Conservation (phyloP, 2,797 vertebrate species). For the Denticeps clupeoides region DNA sequence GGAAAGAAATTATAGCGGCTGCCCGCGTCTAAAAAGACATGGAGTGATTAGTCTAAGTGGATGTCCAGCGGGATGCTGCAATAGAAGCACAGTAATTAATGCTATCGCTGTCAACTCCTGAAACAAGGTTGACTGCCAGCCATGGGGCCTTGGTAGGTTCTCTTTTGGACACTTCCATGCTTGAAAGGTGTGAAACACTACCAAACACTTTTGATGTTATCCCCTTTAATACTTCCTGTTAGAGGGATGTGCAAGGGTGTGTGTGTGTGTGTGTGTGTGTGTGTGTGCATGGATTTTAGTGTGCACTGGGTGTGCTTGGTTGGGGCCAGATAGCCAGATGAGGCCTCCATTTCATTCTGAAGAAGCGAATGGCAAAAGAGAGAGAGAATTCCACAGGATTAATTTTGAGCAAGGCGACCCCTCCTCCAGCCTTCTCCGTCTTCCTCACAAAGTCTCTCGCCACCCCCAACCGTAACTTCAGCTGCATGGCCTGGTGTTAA, state of each 20-base stretch:
- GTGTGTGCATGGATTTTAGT: conserved; percentile 40
- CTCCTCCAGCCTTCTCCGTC: conserved; percentile 35
- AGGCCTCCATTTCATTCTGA: conserved; percentile 69
- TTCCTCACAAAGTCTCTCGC: conserved; percentile 27
- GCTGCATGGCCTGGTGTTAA: conserved; percentile 71
- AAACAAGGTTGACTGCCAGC: conserved; percentile 47
- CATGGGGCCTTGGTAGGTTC: conserved; percentile 10
- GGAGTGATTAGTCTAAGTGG: conserved; percentile 28
- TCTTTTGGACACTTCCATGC: too few relatives aligned
- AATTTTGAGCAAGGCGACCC: conserved; percentile 62
- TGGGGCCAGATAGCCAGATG: conserved; percentile 61
- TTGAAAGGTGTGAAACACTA: conserved; percentile 41
- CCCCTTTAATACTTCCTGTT: too few relatives aligned
- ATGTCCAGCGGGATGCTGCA: conserved; percentile 37
- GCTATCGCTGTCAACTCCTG: conserved; percentile 46
- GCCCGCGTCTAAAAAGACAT: conserved; percentile 36
- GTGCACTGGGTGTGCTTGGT: conserved; percentile 26
- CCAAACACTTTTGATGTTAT: conserved; percentile 51
- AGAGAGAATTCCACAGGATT: conserved; percentile 72
- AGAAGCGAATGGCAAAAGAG: conserved; percentile 32
- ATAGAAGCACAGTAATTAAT: conserved; percentile 57
- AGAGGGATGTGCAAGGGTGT: too few relatives aligned
- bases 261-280: too few relatives aligned
- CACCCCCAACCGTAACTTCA: conserved; percentile 58
- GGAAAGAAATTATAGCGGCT: conserved; percentile 25